Evolutionary conservation across 2,888 invertebrate genomes (phyloP).

Genomic region (Caenorhabditis sp.): DNA sequence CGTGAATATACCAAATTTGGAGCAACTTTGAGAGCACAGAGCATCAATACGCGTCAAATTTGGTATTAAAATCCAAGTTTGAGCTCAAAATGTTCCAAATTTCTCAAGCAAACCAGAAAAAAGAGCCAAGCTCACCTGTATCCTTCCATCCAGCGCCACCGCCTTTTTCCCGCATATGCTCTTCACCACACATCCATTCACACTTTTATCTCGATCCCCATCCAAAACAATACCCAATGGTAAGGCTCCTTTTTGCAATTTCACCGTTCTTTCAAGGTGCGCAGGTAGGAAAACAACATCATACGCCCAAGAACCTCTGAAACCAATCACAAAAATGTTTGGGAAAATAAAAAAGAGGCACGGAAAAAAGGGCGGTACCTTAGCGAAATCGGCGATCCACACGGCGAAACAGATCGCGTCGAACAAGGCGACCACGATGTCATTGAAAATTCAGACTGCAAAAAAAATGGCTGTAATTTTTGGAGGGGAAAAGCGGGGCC

Average conservation of each 20-base stretch:
- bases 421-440: conserved; percentile 67
- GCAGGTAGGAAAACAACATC: conserved; percentile 73
- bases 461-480: not conserved
- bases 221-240: conserved; percentile 77
- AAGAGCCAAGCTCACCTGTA: conserved; percentile 70
- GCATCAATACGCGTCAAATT: not conserved
- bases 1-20: too few relatives aligned
- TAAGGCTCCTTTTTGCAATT: conserved; percentile 75
- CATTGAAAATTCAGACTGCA: conserved; percentile 69
- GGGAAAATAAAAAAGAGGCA: too few relatives aligned
- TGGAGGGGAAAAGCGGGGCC: not conserved
- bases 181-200: conserved; percentile 76
- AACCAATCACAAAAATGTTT: too few relatives aligned
- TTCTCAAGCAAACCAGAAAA: not conserved
- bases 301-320: conserved; percentile 66
- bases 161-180: conserved; percentile 75
- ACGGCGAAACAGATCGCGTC: conserved; percentile 67
- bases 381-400: conserved; percentile 59
- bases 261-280: conserved; percentile 75
- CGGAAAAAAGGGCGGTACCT: too few relatives aligned
- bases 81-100: not conserved
- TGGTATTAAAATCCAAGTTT: too few relatives aligned
- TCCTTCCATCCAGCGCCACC: conserved; percentile 76
- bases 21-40: not conserved
- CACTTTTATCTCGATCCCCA: conserved; percentile 75